Evolutionary conservation across 2,888 invertebrate genomes (phyloP).

Genomic region (Ischnura elegans): DNA sequence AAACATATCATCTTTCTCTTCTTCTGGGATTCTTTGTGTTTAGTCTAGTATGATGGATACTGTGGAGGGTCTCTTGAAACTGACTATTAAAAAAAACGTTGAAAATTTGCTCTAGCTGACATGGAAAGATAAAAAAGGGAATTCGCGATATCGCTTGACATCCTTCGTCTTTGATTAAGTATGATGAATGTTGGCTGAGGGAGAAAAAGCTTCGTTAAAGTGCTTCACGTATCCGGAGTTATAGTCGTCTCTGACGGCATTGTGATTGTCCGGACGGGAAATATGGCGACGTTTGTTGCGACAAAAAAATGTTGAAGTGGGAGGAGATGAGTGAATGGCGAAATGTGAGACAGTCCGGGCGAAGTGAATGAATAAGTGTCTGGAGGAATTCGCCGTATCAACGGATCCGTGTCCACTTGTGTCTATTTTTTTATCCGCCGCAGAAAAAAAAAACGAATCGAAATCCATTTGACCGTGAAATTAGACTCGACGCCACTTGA

Average conservation of each 20-base stretch:
- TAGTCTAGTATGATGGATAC: no score
- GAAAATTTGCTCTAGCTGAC: neutral
- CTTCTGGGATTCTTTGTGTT: no score
- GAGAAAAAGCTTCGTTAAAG: neutral
- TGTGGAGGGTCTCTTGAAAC: neutral
- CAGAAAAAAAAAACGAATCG: neutral
- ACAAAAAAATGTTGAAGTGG: no score
- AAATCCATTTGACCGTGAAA: conserved; percentile 26
- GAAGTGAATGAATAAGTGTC: neutral
- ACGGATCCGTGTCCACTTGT: neutral
- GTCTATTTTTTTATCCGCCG: neutral
- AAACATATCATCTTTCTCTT: no score
- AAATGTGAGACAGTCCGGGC: neutral
- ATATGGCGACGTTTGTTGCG: neutral
- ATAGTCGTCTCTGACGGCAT: neutral
- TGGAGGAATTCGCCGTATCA: neutral
- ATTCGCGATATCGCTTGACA: neutral
- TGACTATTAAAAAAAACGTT: neutral
- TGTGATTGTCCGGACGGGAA: neutral
- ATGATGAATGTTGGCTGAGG: neutral
- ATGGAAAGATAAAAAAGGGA: neutral
- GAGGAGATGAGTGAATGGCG: neutral
- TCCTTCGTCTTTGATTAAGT: neutral
- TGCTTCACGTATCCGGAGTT: neutral
- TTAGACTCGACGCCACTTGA: neutral